Percentiles rank a stretch among this genome's conserved stretches.
Conservation (phyloP, 2,113 vertebrate species). For the Heterocephalus glaber region DNA sequence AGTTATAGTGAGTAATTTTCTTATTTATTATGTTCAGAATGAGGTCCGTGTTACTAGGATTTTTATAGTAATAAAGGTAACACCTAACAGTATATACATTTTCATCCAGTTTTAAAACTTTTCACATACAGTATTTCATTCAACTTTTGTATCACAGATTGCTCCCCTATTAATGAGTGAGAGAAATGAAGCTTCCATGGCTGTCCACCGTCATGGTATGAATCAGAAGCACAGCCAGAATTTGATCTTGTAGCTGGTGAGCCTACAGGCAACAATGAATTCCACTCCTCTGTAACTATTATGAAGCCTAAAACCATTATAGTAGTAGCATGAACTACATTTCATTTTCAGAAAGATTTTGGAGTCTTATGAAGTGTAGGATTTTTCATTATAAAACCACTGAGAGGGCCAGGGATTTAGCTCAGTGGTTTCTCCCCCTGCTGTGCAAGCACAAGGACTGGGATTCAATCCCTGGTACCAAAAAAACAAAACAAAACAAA, state of each 20-base stretch:
- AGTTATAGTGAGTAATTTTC: neutral
- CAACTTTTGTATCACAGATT: neutral
- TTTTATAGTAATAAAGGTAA: conserved; percentile 28
- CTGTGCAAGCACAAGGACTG: too few relatives aligned
- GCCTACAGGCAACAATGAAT: neutral
- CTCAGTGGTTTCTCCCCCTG: too few relatives aligned
- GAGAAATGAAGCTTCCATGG: neutral
- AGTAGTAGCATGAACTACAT: neutral
- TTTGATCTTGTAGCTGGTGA: neutral
- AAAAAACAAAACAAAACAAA: too few relatives aligned
- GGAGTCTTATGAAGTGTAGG: neutral
- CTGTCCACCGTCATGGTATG: neutral
- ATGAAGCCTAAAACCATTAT: neutral
- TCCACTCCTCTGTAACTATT: neutral
- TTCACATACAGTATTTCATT: neutral
- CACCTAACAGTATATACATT: neutral
- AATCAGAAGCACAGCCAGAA: neutral
- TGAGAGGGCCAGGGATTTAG: too few relatives aligned
- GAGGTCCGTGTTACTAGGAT: neutral
- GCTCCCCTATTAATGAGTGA: neutral
- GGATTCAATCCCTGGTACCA: too few relatives aligned
- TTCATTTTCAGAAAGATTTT: conserved; percentile 45
- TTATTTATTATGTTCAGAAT: conserved; percentile 40
- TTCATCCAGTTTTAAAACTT: conserved; percentile 8
- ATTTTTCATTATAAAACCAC: neutral